These are phyloP conservation scores for Mechanitis messenoides DNA, from an alignment of 2,888 invertebrate species.

Conservation along the genomic window DNA sequence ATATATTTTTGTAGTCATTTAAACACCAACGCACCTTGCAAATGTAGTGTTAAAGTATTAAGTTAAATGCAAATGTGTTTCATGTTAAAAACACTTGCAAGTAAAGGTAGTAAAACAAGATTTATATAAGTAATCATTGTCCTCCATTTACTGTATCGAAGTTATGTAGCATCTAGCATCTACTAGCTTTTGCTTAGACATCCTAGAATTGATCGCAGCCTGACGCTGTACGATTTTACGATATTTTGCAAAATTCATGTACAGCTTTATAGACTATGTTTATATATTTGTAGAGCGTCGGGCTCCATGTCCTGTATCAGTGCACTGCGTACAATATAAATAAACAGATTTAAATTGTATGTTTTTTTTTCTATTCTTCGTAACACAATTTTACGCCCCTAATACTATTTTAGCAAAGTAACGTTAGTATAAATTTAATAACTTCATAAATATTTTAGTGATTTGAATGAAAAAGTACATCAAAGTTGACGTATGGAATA, in stretches of 20 bases:
- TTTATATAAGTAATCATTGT: conserved; percentile 1
- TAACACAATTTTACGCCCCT: background rate
- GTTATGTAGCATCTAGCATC: background rate
- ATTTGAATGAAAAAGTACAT: too few relatives aligned
- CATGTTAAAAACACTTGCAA: too few relatives aligned
- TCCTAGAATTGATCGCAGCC: conserved; percentile 8
- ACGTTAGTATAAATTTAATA: too few relatives aligned
- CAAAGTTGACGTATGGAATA: too few relatives aligned
- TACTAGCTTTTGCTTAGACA: conserved; percentile 4
- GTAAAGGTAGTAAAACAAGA: background rate
- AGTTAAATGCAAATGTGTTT: too few relatives aligned
- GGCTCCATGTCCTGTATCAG: conserved; percentile 38
- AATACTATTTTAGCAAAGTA: too few relatives aligned
- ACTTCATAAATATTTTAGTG: too few relatives aligned
- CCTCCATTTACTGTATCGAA: background rate
- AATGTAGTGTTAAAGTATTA: too few relatives aligned
- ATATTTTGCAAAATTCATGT: conserved; percentile 15
- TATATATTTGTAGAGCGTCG: conserved; percentile 14
- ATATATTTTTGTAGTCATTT: background rate
- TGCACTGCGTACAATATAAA: conserved; percentile 60
- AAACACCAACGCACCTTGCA: too few relatives aligned
- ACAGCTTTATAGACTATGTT: conserved; percentile 17
- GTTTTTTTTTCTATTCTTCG: conserved; percentile 24
- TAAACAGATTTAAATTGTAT: conserved; percentile 56
- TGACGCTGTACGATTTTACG: conserved; percentile 16